These are phyloP conservation scores for Trichechus manatus DNA, from an alignment of 2,113 vertebrate genomes.

Conservation along the genomic window DNA sequence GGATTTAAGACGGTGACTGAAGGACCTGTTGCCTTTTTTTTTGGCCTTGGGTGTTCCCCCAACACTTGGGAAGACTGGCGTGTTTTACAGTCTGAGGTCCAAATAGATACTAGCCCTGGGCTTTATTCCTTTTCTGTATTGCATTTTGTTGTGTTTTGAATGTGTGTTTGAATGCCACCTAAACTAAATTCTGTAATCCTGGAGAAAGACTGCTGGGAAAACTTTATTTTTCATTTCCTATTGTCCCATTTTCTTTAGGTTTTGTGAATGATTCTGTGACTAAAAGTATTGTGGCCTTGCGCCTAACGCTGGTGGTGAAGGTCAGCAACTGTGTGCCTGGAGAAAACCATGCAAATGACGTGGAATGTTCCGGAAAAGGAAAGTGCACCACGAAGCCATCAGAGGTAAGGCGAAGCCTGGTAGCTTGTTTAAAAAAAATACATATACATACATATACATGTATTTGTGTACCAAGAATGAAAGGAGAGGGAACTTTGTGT, in stretches of 20 bases:
- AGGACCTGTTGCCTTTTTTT: too few relatives aligned
- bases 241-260: slow-evolving; percentile 78
- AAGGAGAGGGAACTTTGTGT: not conserved
- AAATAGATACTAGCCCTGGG: rapidly evolving
- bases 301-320: slow-evolving; percentile 95
- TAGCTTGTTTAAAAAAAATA: not conserved
- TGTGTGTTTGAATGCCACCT: not conserved
- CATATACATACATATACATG: not conserved
- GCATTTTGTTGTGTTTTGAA: not conserved
- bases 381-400: slow-evolving; percentile 93
- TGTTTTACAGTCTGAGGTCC: not conserved
- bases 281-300: slow-evolving; percentile 93
- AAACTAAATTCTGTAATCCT: not conserved
- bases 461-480: not conserved
- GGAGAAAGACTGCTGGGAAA: not conserved
- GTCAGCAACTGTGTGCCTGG: slow-evolving; percentile 91
- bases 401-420: slow-evolving; percentile 88
- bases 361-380: slow-evolving; percentile 95
- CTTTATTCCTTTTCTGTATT: not conserved
- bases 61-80: too few relatives aligned
- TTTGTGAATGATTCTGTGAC: slow-evolving; percentile 91
- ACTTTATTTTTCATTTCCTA: not conserved
- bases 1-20: rapidly evolving
- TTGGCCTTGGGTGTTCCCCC: not conserved
- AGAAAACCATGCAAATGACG: slow-evolving; percentile 87